Percentiles rank a stretch among this genome's conserved stretches.
Conservation (phyloP, 2,797 vertebrate species). For the Chiroxiphia lanceolata region DNA sequence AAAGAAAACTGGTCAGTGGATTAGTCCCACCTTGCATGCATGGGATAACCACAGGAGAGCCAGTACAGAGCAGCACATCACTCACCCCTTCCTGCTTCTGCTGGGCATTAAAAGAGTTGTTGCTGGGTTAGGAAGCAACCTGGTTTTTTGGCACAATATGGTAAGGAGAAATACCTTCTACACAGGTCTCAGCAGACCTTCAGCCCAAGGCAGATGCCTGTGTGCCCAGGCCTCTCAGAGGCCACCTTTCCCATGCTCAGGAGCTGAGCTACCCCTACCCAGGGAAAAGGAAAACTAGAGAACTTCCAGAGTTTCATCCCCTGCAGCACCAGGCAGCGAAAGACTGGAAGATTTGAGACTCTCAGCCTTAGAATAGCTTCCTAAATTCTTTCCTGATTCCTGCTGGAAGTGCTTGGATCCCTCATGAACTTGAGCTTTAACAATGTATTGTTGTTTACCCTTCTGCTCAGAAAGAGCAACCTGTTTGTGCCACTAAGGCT, state of each 20-base stretch:
- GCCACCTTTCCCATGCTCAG: fast-evolving
- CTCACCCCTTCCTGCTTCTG: not conserved
- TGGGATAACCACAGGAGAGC: not conserved
- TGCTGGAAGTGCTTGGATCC: not conserved
- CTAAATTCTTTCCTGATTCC: not conserved
- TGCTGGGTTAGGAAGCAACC: not conserved
- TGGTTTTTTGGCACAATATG: not conserved
- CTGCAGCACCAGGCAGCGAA: fast-evolving
- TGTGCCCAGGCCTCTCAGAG: not conserved
- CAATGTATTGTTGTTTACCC: not conserved
- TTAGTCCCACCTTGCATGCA: fast-evolving
- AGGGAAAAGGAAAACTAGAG: not conserved
- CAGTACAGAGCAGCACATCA: not conserved
- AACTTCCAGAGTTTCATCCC: not conserved
- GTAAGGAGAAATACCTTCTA: not conserved
- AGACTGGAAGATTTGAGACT: not conserved
- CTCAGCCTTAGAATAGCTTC: not conserved
- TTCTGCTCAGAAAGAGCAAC: constrained; percentile 16
- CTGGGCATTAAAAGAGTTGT: not conserved
- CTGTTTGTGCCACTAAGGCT: not conserved
- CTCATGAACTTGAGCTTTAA: not conserved
- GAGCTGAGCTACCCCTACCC: not conserved
- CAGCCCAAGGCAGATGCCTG: not conserved
- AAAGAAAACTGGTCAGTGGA: not conserved
- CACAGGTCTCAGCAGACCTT: not conserved